Percentiles rank a stretch among this genome's conserved stretches.
phyloP scores from a whole-genome alignment of 2,797 vertebrate species.

The Aldrovandia affinis region DNA sequence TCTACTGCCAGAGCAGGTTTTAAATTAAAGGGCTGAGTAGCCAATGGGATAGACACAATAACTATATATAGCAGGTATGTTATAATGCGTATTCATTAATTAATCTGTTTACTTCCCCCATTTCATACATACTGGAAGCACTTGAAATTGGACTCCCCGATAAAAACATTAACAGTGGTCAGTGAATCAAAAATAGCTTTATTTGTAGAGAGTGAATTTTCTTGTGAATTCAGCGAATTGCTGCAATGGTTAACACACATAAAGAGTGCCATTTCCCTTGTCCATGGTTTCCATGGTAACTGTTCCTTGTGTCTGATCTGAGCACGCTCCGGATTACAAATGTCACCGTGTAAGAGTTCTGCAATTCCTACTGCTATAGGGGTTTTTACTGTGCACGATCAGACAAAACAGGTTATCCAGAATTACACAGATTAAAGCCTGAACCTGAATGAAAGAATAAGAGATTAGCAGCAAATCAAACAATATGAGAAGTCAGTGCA shows the following conservation, averaged over 20 bases:
- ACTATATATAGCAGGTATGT: background rate
- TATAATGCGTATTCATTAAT: background rate
- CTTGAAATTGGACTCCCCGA: background rate
- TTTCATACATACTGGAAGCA: background rate
- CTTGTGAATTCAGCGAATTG: background rate
- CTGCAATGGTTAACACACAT: slow-evolving; percentile 31
- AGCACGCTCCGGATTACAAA: slow-evolving; percentile 37
- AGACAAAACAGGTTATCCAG: slow-evolving; percentile 29
- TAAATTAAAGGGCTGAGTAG: background rate
- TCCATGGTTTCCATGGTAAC: slow-evolving; percentile 38
- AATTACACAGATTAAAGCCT: slow-evolving; percentile 23
- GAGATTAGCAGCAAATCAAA: slow-evolving; percentile 19
- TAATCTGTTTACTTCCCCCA: background rate
- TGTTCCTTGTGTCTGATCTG: slow-evolving; percentile 28
- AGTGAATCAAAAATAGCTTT: slow-evolving; percentile 7
- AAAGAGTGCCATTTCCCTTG: slow-evolving; percentile 25
- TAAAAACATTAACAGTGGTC: background rate
- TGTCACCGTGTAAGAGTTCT: slow-evolving; percentile 24
- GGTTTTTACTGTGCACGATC: slow-evolving; percentile 21
- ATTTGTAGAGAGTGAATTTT: too few relatives aligned
- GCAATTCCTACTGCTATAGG: slow-evolving; percentile 6
- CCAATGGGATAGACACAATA: background rate
- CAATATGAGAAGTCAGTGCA: background rate
- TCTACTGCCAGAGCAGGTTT: background rate
- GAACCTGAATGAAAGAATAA: slow-evolving; percentile 14